A percentile compares a stretch with the other conserved stretches of the same genome.
Evolutionary conservation across 2,113 vertebrate genomes (phyloP).

Genomic region (Hystrix brachyura): DNA sequence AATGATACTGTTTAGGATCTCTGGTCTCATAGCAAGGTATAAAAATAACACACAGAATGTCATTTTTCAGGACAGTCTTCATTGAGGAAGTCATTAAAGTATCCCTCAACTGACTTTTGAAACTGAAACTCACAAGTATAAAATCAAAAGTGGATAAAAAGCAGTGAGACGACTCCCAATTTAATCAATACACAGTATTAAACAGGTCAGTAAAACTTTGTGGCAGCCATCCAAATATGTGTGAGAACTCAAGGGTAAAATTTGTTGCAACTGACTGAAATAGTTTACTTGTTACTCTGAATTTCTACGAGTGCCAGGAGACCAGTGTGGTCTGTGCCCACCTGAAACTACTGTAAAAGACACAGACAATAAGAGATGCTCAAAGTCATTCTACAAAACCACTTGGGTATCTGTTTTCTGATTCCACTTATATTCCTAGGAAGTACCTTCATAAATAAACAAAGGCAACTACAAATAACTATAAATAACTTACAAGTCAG

Average conservation of each 20-base stretch:
- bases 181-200: not conserved
- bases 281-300: not conserved
- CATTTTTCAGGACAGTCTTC: not conserved
- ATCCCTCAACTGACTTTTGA: constrained; percentile 2
- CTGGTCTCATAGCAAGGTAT: not conserved
- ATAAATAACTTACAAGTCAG: not conserved
- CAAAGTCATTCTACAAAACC: not conserved
- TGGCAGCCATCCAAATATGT: not conserved
- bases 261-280: not conserved
- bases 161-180: not conserved
- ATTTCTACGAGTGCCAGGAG: not conserved
- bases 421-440: not conserved
- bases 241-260: constrained; percentile 35
- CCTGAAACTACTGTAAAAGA: not conserved
- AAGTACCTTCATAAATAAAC: not conserved
- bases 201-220: not conserved
- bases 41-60: not conserved
- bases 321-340: not conserved
- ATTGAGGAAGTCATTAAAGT: not conserved
- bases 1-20: not conserved
- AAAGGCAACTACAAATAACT: not conserved
- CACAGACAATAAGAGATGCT: not conserved
- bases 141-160: not conserved
- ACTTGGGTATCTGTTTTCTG: not conserved
- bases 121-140: not conserved